Conservation (phyloP, 2,113 vertebrate genomes). For the Poeciliopsis turrubarensis region DNA sequence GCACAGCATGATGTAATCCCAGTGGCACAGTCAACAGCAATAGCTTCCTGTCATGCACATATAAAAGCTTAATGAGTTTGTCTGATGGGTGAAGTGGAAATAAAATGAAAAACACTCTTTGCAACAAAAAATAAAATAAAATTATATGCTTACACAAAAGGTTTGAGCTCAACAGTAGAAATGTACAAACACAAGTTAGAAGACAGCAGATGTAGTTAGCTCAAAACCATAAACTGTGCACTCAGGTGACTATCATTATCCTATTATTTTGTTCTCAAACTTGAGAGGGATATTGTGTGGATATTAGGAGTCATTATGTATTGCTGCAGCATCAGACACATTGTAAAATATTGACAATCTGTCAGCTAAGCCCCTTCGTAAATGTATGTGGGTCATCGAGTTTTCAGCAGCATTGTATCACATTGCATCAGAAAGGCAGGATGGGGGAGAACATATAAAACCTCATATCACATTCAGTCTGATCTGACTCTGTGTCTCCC, state of each 20-base stretch:
- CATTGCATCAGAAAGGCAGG: constrained; percentile 65
- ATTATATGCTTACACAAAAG: not conserved
- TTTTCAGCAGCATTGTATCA: constrained; percentile 65
- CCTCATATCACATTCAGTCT: constrained; percentile 50
- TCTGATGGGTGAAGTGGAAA: not conserved
- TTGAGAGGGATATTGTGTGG: constrained; percentile 24
- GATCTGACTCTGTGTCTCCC: constrained; percentile 36
- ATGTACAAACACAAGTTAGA: not conserved
- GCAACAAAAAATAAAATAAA: not conserved
- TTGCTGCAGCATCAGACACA: constrained; percentile 48
- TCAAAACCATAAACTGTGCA: not conserved
- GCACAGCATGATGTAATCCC: constrained; percentile 56
- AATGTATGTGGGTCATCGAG: constrained; percentile 68
- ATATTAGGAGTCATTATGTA: constrained; percentile 44
- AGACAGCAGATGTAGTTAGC: not conserved
- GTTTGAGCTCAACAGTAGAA: not conserved
- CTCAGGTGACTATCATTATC: constrained; percentile 3
- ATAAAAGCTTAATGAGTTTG: constrained; percentile 11
- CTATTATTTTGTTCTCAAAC: constrained; percentile 32
- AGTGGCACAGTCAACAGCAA: constrained; percentile 44
- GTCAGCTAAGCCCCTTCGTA: constrained; percentile 61
- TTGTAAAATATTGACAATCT: constrained; percentile 70
- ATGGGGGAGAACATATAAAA: constrained; percentile 34
- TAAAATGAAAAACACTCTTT: not conserved
- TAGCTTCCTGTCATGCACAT: constrained; percentile 21